Conservation (phyloP, 2,113 vertebrate species). For the Poecile atricapillus region DNA sequence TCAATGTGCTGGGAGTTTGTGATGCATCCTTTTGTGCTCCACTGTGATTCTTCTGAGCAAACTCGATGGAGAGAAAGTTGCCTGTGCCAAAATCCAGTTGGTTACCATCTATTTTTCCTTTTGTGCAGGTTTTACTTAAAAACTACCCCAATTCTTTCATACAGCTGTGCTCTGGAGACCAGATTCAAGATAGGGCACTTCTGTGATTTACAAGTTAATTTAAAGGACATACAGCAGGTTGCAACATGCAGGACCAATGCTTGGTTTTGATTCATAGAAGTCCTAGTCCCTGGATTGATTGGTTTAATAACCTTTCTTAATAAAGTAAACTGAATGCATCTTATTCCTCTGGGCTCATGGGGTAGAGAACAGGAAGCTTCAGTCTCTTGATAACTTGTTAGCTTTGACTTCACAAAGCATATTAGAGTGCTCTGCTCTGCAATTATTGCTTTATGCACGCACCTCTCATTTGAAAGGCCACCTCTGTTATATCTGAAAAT, state of each 20-base stretch:
- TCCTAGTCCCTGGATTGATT: conserved; percentile 18
- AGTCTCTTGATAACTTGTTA: background rate
- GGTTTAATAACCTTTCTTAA: conserved; percentile 44
- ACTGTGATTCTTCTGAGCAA: background rate
- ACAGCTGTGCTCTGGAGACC: background rate
- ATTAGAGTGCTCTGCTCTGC: background rate
- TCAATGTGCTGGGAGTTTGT: background rate
- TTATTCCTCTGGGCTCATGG: background rate
- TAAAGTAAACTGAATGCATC: background rate
- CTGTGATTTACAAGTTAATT: conserved; percentile 34
- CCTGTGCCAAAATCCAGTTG: background rate
- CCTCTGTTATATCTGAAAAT: background rate
- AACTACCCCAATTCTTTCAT: background rate
- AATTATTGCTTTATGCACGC: background rate
- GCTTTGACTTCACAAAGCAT: background rate
- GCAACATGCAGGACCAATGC: background rate
- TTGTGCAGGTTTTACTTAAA: background rate
- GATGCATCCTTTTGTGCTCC: background rate
- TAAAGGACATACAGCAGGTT: background rate
- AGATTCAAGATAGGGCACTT: background rate
- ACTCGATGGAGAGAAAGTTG: background rate
- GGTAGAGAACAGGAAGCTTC: background rate
- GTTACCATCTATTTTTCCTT: background rate
- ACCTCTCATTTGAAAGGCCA: background rate
- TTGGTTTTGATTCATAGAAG: background rate